Base-by-base conservation (phyloP, 2,113 vertebrate species). In the Indicator indicator region DNA sequence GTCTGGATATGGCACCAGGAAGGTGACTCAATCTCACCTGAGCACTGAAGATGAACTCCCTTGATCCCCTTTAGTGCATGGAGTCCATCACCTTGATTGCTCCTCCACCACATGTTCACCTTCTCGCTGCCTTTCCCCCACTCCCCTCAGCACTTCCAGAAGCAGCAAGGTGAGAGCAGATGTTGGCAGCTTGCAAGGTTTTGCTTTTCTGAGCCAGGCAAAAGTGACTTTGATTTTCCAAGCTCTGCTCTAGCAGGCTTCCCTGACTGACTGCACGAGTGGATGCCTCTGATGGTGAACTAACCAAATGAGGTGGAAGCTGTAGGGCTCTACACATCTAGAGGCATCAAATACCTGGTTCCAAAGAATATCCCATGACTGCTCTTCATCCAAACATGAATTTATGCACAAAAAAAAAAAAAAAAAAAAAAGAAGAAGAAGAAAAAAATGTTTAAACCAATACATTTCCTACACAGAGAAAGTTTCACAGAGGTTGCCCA, bases 211-310 rank as follows among this genome's bases (percentile, higher is more conserved):
- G 60, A 75, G 83, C 70, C 58, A 54, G 83, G 78, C 68, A 91
- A 72, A 73, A 95, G 54, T 48, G 88, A 85, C 80, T 88, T 92
- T 58, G 72, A 79, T 84, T 92, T 94, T 92, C 93, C 83, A 32
- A 9, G 42, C 78, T 44, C 42, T 65, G 42, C 33, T 91, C 67
- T 7, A 70, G 60, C 42, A 93, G 77, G 9, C 50, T 71, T 63
- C 46, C 75, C 83, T 88, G 82, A 26, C 67, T 40, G 73, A 86
- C 33, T 8, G 65, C 48, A 38, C 0, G 7, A 86, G 38, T 62
- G 69, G 75, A 16, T 65, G 52, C 16, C 50, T 54, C 79, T 54
- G 54, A 71, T 30, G 44, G 68, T 20, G 54, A 65, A 48, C 73
- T 80, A 58, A 71, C 79, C 65, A 48, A 60, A 44, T 0, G 6